phyloP scores from a whole-genome alignment of 2,888 invertebrate genomes.

The Cactoblastis cactorum region DNA sequence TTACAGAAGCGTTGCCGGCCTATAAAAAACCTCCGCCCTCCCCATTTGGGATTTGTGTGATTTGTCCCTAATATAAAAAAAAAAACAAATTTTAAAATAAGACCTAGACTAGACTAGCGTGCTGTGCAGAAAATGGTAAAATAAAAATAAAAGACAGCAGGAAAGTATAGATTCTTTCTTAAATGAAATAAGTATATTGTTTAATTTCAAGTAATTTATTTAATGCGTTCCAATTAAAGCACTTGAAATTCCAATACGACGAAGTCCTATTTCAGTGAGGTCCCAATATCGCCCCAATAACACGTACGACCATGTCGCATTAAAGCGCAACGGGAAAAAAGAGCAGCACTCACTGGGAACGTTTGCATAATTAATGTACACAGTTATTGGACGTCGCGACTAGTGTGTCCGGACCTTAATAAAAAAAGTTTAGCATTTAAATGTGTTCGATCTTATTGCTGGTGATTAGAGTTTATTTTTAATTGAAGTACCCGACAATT shows the following conservation, averaged over 20 bases:
- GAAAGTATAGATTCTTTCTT: no score
- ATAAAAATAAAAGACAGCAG: no score
- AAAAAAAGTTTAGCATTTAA: slow-evolving; percentile 20
- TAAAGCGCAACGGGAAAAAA: slow-evolving; percentile 42
- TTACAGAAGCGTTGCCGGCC: no score
- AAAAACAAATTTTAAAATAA: no score
- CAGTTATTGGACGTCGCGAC: slow-evolving; percentile 44
- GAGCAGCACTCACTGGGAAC: slow-evolving; percentile 42
- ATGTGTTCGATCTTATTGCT: slow-evolving; percentile 12
- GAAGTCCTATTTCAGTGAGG: slow-evolving; percentile 25
- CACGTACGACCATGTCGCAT: slow-evolving; percentile 51
- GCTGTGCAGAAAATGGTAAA: no score
- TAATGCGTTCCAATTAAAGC: slow-evolving; percentile 11
- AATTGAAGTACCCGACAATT: not conserved
- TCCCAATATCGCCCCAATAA: slow-evolving; percentile 33
- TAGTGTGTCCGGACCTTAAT: slow-evolving; percentile 32
- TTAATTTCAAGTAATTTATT: not conserved
- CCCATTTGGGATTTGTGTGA: no score
- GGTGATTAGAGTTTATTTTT: slow-evolving; percentile 9
- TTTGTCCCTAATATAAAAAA: no score
- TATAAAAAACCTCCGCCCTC: no score
- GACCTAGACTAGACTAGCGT: no score
- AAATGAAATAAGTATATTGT: not conserved
- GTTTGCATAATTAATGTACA: slow-evolving; percentile 64
- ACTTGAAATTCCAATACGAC: slow-evolving; percentile 15